Base-by-base conservation (phyloP, 2,888 invertebrate species). In the Agonopterix alstromeriana region DNA sequence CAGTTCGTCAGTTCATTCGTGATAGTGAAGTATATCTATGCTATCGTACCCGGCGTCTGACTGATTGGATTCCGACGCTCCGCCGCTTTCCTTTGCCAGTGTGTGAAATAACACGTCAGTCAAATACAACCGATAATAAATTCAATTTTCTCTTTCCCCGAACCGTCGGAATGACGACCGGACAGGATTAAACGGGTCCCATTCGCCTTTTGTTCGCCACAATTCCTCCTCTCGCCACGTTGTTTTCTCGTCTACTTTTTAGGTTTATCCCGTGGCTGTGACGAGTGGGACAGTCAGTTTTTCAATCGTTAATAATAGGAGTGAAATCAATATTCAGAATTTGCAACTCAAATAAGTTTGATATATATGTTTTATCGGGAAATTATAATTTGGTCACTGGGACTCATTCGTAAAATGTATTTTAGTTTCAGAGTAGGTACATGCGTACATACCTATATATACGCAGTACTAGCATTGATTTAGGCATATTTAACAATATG, bases 61-160 rank as follows among this genome's bases (percentile, higher is more conserved):
- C 83, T 88, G 87, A 87, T 87, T 87, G 84, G 83, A 77, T 77
- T 73, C 73, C 70, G 63, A 61, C 67, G 68, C 67, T 70, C 54
- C 61, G 55, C 51, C 63, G 64, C 68, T 72, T 69, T 79, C 67
- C 77, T 81, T 76, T 71, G 69, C 66, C 66, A 66, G 70, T 79
- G 85, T 80, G 84, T 83, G 85, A 86, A 87, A 87, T 86, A 87
- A 85, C 86, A 86, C 81, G 87, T 87, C 87, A 86, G 77, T 87
- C 87, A 87, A 85, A 86, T 74, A 83, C 80, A 78, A 79, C 75
- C 78, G 79, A 85, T 88, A 84, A 87, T 87, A 88, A 87, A 88
- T 88, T 87, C 86, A 86, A 87, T 87, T 88, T 85, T 82, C 82
- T 69, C 77, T 73, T 64, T 65, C 73, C 67, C 70, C 67, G 67